Percentiles rank a stretch among this genome's conserved stretches.
Conservation (phyloP, 2,113 vertebrate species). For the Malurus elegans region DNA sequence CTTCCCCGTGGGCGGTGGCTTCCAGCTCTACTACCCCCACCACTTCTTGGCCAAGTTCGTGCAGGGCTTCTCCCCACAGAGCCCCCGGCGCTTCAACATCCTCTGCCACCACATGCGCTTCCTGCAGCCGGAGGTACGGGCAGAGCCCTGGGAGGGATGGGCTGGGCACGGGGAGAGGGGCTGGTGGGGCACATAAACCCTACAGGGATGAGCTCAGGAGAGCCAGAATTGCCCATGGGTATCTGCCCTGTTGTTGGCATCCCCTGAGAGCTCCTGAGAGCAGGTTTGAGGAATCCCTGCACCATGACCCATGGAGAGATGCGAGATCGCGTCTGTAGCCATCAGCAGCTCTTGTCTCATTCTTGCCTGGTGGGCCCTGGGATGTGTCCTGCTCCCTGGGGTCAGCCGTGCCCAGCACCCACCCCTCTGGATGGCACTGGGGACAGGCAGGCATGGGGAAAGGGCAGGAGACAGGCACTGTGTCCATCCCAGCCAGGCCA, state of each 20-base stretch:
- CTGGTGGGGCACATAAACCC: rapidly evolving
- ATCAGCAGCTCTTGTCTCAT: rapidly evolving
- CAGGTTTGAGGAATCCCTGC: not conserved
- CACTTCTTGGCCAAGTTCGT: conserved; percentile 77
- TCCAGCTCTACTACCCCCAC: conserved; percentile 77
- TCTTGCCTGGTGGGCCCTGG: not conserved
- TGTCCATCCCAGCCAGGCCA: not conserved
- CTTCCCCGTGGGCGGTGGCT: conserved; percentile 69
- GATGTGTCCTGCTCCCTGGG: not conserved
- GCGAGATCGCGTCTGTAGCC: not conserved
- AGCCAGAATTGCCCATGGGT: not conserved
- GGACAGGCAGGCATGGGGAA: not conserved
- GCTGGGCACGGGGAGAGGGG: not conserved
- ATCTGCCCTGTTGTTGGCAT: not conserved
- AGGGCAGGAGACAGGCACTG: rapidly evolving
- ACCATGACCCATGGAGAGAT: not conserved
- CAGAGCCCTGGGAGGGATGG: rapidly evolving
- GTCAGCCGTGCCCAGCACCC: not conserved
- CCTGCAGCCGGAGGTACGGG: conserved; percentile 72
- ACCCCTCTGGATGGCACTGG: not conserved
- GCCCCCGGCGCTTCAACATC: conserved; percentile 73
- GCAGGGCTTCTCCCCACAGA: conserved; percentile 59
- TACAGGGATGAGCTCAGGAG: not conserved
- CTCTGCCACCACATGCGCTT: conserved; percentile 89
- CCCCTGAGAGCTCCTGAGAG: not conserved